Evolutionary conservation across 2,888 invertebrate genomes (phyloP), one percentile per base, ranked within the genome.

Genomic region (Magallana nippona): DNA sequence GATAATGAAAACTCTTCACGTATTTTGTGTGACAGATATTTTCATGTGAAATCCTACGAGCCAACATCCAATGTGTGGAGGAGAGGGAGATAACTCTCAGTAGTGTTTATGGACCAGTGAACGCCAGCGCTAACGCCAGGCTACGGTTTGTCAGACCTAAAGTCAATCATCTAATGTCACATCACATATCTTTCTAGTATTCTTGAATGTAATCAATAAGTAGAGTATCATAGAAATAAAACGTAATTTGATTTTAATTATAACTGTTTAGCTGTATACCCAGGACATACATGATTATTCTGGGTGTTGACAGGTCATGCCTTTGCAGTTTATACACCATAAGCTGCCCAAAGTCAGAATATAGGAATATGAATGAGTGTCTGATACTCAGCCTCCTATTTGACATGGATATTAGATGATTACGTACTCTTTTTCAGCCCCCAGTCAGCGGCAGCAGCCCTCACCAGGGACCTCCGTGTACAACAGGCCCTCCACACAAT

Each of bases 1-100:
- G 44, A 44, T 44, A 44, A 8, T 44, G 32, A 32, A 44, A 0
- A 44, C 44, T 44, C 44, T 44, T 44, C 8, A 44, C 44, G 8
- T 44, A 44, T 44, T 44, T 44, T 8, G 8, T 44, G 13, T 79
- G 56, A 1, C 83, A 91, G 91, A 83, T 86, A 11, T 63, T 89
- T 19, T 86, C 89, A 1, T 83, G 87, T 58, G 89, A 90, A 84
- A 89, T 90, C 44, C 81, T 91, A 32, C 79, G 90, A 55, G 89
- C 89, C 84, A 85, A 88, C 60, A 87, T 91, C 15, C 91, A 91
- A 63, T 90, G 90, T 13, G 80, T 91, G 44, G 89, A 89, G 32
- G 91, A 91, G 80, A 88, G 86, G 83, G 87, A 89, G 19, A 55
- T 78, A 63, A 27, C 55, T 44, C 22, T 60, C 13, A 55, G 22